phyloP scores from a whole-genome alignment of 1,140 invertebrate species.

The Pseudomyrmex sp. region DNA sequence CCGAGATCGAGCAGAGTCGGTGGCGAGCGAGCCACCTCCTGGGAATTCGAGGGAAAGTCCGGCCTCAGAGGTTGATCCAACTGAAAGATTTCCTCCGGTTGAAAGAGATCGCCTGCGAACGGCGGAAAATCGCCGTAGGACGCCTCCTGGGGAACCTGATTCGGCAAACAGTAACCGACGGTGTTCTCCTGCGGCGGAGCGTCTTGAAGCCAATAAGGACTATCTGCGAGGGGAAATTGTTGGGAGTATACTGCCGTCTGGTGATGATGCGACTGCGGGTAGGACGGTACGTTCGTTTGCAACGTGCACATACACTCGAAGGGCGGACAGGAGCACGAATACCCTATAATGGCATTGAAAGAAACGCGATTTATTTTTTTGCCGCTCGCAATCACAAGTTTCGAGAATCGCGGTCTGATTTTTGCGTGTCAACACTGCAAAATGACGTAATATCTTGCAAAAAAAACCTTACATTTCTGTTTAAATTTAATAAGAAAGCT shows the following conservation, averaged over 20 bases:
- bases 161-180: conserved; percentile 75
- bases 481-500: too few species aligned
- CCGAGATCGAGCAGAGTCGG: conserved; percentile 90
- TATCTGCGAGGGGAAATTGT: conserved; percentile 72
- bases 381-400: not conserved
- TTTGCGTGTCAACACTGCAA: not conserved
- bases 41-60: conserved; percentile 84
- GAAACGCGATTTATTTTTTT: not conserved
- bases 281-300: conserved; percentile 75
- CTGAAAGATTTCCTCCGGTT: conserved; percentile 92
- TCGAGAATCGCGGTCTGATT: not conserved
- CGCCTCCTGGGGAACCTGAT: conserved; percentile 79
- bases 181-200: conserved; percentile 73
- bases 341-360: conserved; percentile 82
- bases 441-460: too few species aligned
- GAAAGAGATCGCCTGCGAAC: conserved; percentile 89
- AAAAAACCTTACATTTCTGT: too few species aligned
- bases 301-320: conserved; percentile 87
- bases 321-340: conserved; percentile 88
- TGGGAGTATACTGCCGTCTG: conserved; percentile 73
- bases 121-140: conserved; percentile 84
- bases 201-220: conserved; percentile 81
- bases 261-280: conserved; percentile 79
- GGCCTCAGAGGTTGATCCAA: conserved; percentile 90
- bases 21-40: conserved; percentile 87